These are phyloP conservation scores for Asbolus verrucosus DNA, from an alignment of 1,140 invertebrate genomes.

Conservation along the genomic window DNA sequence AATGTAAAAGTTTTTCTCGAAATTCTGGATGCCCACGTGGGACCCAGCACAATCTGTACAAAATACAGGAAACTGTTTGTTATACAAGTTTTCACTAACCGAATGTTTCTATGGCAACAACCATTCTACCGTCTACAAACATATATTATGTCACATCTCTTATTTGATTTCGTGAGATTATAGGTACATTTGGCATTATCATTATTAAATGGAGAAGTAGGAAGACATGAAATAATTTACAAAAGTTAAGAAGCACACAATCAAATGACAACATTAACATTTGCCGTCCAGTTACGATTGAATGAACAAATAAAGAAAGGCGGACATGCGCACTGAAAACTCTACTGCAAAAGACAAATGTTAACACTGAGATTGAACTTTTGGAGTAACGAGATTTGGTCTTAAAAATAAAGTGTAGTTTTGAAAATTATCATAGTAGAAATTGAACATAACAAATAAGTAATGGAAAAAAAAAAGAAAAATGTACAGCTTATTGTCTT, in stretches of 20 bases:
- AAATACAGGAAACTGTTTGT: conserved; percentile 36
- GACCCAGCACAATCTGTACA: conserved; percentile 37
- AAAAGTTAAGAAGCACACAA: conserved; percentile 34
- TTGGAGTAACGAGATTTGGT: too few relatives aligned
- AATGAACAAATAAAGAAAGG: conserved; percentile 8
- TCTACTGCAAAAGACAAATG: conserved; percentile 11
- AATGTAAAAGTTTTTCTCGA: conserved; percentile 31
- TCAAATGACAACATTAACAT: conserved; percentile 1
- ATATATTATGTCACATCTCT: conserved; percentile 51
- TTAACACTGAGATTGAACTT: conserved; percentile 1
- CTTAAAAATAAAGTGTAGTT: too few relatives aligned
- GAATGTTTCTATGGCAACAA: conserved; percentile 41
- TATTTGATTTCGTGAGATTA: conserved; percentile 50
- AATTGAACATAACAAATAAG: not conserved
- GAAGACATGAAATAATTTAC: conserved; percentile 50
- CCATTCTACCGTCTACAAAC: conserved; percentile 49
- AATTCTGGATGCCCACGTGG: conserved; percentile 14
- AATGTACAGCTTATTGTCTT: conserved; percentile 54
- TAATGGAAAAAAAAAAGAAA: conserved; percentile 11
- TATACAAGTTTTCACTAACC: conserved; percentile 43
- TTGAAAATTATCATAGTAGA: too few relatives aligned
- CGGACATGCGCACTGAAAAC: too few relatives aligned
- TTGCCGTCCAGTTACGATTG: not conserved
- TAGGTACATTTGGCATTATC: conserved; percentile 52
- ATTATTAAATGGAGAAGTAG: conserved; percentile 48